These are phyloP conservation scores for Hypotaenidia philippensis DNA, from an alignment of 2,797 vertebrate genomes.

Conservation along the genomic window DNA sequence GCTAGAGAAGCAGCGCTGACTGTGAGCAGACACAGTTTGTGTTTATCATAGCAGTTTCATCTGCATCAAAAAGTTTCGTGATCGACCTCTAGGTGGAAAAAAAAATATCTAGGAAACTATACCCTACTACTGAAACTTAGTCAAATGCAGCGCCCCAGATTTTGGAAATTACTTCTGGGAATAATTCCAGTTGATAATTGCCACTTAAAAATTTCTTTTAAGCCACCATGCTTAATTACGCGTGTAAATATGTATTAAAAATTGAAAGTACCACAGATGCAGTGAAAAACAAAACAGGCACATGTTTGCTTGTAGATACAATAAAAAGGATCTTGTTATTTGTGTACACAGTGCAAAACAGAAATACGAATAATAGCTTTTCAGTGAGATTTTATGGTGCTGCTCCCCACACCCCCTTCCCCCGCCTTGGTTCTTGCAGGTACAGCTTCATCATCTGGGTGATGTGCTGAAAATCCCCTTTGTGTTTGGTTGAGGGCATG, in stretches of 20 bases:
- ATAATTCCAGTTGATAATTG: slow-evolving; percentile 72
- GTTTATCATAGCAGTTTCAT: slow-evolving; percentile 40
- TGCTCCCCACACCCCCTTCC: neutral
- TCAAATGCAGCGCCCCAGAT: slow-evolving; percentile 49
- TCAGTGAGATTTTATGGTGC: neutral
- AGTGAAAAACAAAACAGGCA: neutral
- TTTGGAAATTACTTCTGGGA: slow-evolving; percentile 58
- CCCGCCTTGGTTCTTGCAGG: neutral
- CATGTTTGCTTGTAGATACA: slow-evolving; percentile 1
- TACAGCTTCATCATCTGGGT: neutral
- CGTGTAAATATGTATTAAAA: slow-evolving; percentile 66
- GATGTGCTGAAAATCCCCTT: neutral
- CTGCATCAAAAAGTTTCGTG: neutral
- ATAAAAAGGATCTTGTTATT: neutral
- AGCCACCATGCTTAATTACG: slow-evolving; percentile 58
- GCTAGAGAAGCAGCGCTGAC: neutral
- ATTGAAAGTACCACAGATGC: neutral
- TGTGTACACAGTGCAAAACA: neutral
- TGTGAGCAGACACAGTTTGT: neutral
- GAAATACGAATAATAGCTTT: neutral
- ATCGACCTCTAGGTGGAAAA: neutral
- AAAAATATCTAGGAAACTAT: neutral
- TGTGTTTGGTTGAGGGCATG: neutral
- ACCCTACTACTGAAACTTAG: neutral
- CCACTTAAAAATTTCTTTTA: slow-evolving; percentile 5